phyloP scores from a whole-genome alignment of 1,140 invertebrate genomes.

The Tribolium castaneum region DNA sequence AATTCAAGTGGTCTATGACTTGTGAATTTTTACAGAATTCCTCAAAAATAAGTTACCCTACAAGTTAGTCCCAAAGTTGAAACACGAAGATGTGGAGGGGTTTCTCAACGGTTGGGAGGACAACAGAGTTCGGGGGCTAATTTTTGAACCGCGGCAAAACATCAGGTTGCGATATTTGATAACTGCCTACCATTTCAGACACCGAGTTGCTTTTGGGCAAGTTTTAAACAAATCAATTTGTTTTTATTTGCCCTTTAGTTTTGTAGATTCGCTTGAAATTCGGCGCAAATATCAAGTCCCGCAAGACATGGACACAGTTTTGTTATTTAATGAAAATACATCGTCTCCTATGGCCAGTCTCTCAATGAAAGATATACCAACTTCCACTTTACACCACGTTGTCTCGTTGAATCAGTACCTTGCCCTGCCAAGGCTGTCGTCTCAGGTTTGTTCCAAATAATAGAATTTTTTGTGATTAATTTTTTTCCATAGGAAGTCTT shows the following conservation, averaged over 20 bases:
- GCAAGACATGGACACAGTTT: slow-evolving; percentile 82
- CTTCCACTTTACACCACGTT: slow-evolving; percentile 87
- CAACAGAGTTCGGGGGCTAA: slow-evolving; percentile 89
- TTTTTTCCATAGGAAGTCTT: slow-evolving; percentile 71
- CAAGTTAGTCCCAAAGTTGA: slow-evolving; percentile 78
- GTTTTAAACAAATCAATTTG: slow-evolving; percentile 8
- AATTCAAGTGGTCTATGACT: neutral
- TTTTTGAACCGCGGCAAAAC: slow-evolving; percentile 83
- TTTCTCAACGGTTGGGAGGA: slow-evolving; percentile 92
- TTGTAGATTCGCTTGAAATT: slow-evolving; percentile 75
- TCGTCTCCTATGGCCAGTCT: slow-evolving; percentile 85
- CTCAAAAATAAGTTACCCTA: slow-evolving; percentile 86
- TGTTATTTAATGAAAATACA: slow-evolving; percentile 92
- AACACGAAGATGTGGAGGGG: slow-evolving; percentile 77
- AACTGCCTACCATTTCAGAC: slow-evolving; percentile 87
- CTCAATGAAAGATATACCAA: slow-evolving; percentile 89
- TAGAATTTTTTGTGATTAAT: neutral
- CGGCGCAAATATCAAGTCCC: slow-evolving; percentile 79
- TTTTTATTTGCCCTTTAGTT: slow-evolving; percentile 65
- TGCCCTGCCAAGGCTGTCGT: slow-evolving; percentile 88
- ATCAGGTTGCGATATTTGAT: slow-evolving; percentile 87
- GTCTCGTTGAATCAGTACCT: slow-evolving; percentile 91
- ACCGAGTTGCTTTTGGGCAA: slow-evolving; percentile 89
- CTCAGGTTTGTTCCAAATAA: slow-evolving; percentile 75
- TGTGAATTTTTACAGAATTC: slow-evolving; percentile 74